Base-by-base conservation (phyloP, 1,140 invertebrate genomes). In the Neodiprion virginianus region DNA sequence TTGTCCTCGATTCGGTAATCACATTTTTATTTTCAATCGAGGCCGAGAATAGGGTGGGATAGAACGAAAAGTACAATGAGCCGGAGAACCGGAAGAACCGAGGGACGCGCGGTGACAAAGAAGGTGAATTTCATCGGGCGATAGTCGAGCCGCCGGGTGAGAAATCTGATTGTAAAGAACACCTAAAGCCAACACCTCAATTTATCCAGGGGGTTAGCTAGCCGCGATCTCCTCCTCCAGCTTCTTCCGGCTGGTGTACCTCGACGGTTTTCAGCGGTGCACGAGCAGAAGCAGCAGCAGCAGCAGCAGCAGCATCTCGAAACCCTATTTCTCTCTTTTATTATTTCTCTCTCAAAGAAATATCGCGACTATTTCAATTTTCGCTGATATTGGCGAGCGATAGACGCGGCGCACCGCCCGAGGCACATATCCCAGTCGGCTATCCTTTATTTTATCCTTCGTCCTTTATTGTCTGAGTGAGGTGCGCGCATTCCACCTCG, bases 281-380 rank as follows among this genome's bases (percentile, higher is more conserved):
- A 40, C 2, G 28, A 40, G 28, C 0, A 40, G 28, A 5, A 40
- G 28, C 2, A 3, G 28, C 2, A 40, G 28, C 1, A 28, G 28
- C 1, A 5, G 28, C 1, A 28, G 28, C 28, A 40, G 53, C 53
- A 61, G 53, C 11, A 61, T 12, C 53, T 61, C 7, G 76, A 79
- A 77, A 77, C 76, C 74, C 77, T 79, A 80, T 81, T 80, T 80
- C 75, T 71, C 73, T 70, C 75, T 77, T 79, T 85, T 83, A 78
- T 84, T 82, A 79, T 82, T 83, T 79, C 69, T 71, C 21, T 71
- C 21, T 79, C 79, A 74, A 83, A 83, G 79, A 84, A 85, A 83
- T 83, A 84, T 84, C 79, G 78, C 78, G 81, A 84, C 83, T 83
- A 85, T 85, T 85, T 85, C 83, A 83, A 85, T 85, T 85, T 83